phyloP scores from a whole-genome alignment of 92 coral and sea anemone genomes.

The Hydrozoanthus gracilis region DNA sequence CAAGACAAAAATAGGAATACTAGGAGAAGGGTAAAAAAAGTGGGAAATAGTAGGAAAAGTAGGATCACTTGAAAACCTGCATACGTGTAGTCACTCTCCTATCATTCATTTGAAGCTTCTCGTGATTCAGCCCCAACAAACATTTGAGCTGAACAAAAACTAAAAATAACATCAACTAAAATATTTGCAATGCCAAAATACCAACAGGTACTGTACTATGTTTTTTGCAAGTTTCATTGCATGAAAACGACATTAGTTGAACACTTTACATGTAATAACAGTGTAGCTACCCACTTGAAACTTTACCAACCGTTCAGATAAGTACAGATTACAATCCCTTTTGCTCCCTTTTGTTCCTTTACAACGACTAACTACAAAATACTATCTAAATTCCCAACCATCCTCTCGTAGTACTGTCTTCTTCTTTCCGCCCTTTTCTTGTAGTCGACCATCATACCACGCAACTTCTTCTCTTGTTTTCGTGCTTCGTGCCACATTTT shows the following conservation, averaged over 20 bases:
- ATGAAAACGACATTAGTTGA: too few species aligned
- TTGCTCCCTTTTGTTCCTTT: slow-evolving; percentile 29
- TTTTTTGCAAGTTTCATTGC: not conserved
- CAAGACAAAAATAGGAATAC: too few species aligned
- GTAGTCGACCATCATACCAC: slow-evolving; percentile 99
- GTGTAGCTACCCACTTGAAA: not conserved
- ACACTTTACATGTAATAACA: not conserved
- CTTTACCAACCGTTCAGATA: slow-evolving; percentile 14
- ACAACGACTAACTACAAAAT: slow-evolving; percentile 40
- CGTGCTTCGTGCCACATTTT: slow-evolving; percentile 99
- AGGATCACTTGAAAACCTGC: too few species aligned
- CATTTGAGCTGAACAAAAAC: too few species aligned
- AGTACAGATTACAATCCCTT: not conserved
- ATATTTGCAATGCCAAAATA: too few species aligned
- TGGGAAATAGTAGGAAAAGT: too few species aligned
- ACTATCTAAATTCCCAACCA: slow-evolving; percentile 72
- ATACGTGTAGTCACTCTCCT: too few species aligned
- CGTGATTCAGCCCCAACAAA: too few species aligned
- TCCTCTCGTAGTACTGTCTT: slow-evolving; percentile 91
- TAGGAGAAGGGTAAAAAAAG: too few species aligned
- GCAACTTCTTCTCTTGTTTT: slow-evolving; percentile 86
- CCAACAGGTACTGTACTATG: too few species aligned
- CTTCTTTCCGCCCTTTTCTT: slow-evolving; percentile 93
- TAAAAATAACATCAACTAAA: too few species aligned
- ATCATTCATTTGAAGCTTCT: too few species aligned